phyloP scores from a whole-genome alignment of 2,888 invertebrate genomes.

The Torymus aiolomorphi region DNA sequence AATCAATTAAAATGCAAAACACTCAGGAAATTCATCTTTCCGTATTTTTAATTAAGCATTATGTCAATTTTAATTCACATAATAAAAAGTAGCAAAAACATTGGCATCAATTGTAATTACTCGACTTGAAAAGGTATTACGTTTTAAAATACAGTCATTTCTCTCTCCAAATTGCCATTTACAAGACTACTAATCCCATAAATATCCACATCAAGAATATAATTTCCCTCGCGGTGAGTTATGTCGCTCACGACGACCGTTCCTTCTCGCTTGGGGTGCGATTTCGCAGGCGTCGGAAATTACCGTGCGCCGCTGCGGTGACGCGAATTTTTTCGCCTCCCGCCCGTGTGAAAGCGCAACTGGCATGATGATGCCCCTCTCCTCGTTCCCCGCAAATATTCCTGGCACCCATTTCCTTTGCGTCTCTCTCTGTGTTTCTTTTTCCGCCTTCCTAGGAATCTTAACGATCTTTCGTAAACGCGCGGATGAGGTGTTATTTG shows the following conservation, averaged over 20 bases:
- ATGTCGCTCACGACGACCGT: not conserved
- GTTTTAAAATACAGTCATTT: not conserved
- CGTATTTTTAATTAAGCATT: no score
- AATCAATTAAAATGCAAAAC: no score
- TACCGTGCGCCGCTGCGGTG: conserved; percentile 22
- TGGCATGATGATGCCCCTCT: conserved; percentile 19
- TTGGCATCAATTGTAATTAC: no score
- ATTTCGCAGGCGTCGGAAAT: conserved; percentile 37
- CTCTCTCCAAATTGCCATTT: not conserved
- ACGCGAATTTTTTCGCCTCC: conserved; percentile 27
- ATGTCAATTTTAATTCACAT: no score
- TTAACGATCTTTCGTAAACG: no score
- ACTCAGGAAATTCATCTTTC: no score
- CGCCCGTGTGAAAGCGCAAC: conserved; percentile 26
- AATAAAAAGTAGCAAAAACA: no score
- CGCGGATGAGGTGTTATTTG: not conserved
- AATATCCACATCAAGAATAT: conserved; percentile 26
- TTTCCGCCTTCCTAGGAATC: no score
- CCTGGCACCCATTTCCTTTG: no score
- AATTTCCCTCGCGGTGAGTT: conserved; percentile 28
- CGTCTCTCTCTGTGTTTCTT: no score
- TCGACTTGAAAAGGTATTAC: no score
- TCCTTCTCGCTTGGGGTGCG: conserved; percentile 12
- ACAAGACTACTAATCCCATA: conserved; percentile 26
- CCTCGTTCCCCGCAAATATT: no score